phyloP scores from a whole-genome alignment of 2,888 invertebrate species.

The Scaeva pyrastri region DNA sequence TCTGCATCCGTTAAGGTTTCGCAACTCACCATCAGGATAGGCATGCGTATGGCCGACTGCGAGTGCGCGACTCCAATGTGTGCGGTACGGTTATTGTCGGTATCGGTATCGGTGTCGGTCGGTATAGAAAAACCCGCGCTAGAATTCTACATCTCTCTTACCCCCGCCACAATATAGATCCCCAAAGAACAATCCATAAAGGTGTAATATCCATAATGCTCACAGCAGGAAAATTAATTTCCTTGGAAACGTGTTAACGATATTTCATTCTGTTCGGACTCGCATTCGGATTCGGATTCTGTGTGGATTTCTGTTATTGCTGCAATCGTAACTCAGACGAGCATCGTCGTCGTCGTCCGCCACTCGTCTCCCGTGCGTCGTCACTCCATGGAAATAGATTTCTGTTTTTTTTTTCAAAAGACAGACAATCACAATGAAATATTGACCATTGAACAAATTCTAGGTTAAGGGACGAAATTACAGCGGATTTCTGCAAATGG shows the following conservation, averaged over 20 bases:
- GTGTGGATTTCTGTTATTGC: slow-evolving; percentile 51
- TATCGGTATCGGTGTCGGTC: too few relatives aligned
- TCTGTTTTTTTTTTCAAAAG: slow-evolving; percentile 25
- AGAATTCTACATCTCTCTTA: slow-evolving; percentile 45
- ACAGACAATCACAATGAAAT: slow-evolving; percentile 48
- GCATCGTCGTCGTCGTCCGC: slow-evolving; percentile 22
- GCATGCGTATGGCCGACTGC: slow-evolving; percentile 36
- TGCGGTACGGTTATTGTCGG: slow-evolving; percentile 36
- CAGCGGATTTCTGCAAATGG: slow-evolving; percentile 42
- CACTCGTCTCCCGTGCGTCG: neutral
- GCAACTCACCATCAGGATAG: slow-evolving; percentile 34
- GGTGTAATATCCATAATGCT: slow-evolving; percentile 72
- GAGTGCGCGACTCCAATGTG: slow-evolving; percentile 5
- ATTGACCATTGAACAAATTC: slow-evolving; percentile 38
- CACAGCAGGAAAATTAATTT: slow-evolving; percentile 76
- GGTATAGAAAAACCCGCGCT: slow-evolving; percentile 40
- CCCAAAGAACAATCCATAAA: slow-evolving; percentile 66
- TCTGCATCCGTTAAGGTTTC: slow-evolving; percentile 53
- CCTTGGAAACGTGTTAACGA: slow-evolving; percentile 73
- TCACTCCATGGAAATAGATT: slow-evolving; percentile 19
- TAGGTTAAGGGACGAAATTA: slow-evolving; percentile 57
- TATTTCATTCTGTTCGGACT: slow-evolving; percentile 71
- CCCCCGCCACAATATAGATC: slow-evolving; percentile 5
- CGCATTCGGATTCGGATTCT: too few relatives aligned
- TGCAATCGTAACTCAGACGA: slow-evolving; percentile 40